These are phyloP conservation scores for Melinopterus prodromus DNA, from an alignment of 2,888 invertebrate genomes.

Conservation along the genomic window DNA sequence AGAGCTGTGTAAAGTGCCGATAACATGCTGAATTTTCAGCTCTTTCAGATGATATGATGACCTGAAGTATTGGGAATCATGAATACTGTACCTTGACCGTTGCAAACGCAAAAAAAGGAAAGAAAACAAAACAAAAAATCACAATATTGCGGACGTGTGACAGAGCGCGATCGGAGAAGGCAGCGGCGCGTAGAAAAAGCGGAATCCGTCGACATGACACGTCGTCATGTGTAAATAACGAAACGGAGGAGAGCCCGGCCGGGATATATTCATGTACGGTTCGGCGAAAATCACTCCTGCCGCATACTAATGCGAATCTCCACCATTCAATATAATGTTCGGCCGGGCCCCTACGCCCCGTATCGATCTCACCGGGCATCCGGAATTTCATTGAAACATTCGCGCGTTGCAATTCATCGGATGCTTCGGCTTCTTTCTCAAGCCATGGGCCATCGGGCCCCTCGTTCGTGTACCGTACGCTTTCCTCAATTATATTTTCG, in stretches of 20 bases:
- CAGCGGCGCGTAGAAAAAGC: constrained; percentile 17
- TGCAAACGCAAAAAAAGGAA: background rate
- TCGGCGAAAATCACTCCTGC: constrained; percentile 16
- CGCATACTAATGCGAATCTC: background rate
- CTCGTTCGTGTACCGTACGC: background rate
- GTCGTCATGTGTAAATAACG: constrained; percentile 23
- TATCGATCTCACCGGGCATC: background rate
- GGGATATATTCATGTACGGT: constrained; percentile 8
- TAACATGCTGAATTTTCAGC: too few species aligned
- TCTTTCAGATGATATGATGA: background rate
- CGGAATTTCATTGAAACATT: constrained; percentile 4
- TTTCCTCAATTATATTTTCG: constrained; percentile 4
- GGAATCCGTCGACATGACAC: constrained; percentile 20
- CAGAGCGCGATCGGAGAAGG: constrained; percentile 12
- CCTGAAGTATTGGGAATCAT: background rate
- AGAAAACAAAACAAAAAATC: background rate
- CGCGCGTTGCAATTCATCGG: background rate
- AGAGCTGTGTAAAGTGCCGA: too few species aligned
- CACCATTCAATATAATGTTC: constrained; percentile 4
- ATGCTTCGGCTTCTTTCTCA: constrained; percentile 4
- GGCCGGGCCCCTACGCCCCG: background rate
- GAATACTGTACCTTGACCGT: background rate
- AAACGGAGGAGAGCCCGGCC: background rate
- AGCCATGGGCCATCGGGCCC: background rate
- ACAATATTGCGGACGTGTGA: constrained; percentile 4